These are phyloP conservation scores for Apamea sordens DNA, from an alignment of 2,888 invertebrate species.

Conservation along the genomic window DNA sequence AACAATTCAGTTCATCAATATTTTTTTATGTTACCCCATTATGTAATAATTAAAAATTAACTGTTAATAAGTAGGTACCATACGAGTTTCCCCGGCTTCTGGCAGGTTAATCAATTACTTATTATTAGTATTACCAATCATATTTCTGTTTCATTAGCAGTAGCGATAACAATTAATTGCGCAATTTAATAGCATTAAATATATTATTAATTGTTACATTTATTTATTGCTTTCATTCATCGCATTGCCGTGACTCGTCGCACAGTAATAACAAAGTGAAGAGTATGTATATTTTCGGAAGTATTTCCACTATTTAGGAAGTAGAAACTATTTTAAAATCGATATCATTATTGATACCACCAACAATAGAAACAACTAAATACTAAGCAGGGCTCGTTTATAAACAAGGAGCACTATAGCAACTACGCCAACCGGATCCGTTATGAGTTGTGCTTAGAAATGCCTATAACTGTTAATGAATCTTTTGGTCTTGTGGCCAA, in stretches of 20 bases:
- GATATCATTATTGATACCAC: not conserved
- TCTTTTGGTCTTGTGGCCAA: not conserved
- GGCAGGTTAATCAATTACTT: not conserved
- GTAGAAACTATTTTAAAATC: not conserved
- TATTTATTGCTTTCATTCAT: conserved; percentile 24
- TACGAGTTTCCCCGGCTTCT: not conserved
- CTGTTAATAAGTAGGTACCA: not conserved
- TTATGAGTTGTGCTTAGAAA: not conserved
- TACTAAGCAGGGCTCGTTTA: conserved; percentile 6
- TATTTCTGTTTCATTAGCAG: no score
- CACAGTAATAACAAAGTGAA: conserved; percentile 4
- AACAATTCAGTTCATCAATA: no score
- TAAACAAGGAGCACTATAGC: not conserved
- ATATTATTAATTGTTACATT: not conserved
- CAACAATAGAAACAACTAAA: conserved; percentile 4
- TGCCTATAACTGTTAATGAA: not conserved
- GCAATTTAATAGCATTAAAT: no score
- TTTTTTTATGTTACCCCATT: not conserved
- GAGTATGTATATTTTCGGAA: not conserved
- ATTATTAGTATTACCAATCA: no score
- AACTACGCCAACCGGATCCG: not conserved
- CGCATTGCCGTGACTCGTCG: not conserved
- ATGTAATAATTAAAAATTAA: not conserved
- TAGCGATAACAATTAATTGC: not conserved
- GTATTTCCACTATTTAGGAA: not conserved